Base-by-base conservation (phyloP, 2,888 invertebrate genomes). In the Biston betularia region DNA sequence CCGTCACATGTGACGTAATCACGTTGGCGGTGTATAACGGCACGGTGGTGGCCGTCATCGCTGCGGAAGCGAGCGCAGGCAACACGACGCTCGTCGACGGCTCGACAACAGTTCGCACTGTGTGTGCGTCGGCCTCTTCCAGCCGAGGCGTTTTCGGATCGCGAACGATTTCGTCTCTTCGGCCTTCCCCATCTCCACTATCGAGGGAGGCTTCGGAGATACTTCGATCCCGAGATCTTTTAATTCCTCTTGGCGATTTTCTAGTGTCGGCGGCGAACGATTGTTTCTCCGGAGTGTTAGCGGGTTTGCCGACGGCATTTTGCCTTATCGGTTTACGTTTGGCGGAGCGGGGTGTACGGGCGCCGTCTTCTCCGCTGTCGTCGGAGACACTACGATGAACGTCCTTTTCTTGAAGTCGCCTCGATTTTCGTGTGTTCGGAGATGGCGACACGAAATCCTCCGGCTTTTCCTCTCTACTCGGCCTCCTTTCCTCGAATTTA, bases 351-450 rank as follows among this genome's bases (percentile, higher is more conserved):
- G 65, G 62, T 12, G 48, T 64, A 33, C 68, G 49, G 49, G 38
- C 45, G 24, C 67, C 67, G 80, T 98, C 98, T 75, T 98, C 98
- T 72, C 98, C 98, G 12, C 97, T 95, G 77, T 98, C 98, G 82
- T 98, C 98, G 10, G 97, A 95, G 0, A 97, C 96, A 69, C 95
- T 97, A 67, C 97, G 94, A 72, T 95, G 95, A 56, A 95, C 96
- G 79, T 97, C 97, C 80, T 96, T 96, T 82, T 97, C 97, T 79
- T 96, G 97, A 61, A 98, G 89, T 69, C 98, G 94, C 65, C 97
- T 94, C 0, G 97, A 98, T 86, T 98, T 97, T 58, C 98, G 94
- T 0, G 97, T 97, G 72, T 97, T 97, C 2, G 90, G 83, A 6
- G 94, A 94, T 0, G 96, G 95, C 0, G 95, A 95, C 14, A 94